Base-by-base conservation (phyloP, 64 coral and sea anemone genomes). In the Porites australiensis region DNA sequence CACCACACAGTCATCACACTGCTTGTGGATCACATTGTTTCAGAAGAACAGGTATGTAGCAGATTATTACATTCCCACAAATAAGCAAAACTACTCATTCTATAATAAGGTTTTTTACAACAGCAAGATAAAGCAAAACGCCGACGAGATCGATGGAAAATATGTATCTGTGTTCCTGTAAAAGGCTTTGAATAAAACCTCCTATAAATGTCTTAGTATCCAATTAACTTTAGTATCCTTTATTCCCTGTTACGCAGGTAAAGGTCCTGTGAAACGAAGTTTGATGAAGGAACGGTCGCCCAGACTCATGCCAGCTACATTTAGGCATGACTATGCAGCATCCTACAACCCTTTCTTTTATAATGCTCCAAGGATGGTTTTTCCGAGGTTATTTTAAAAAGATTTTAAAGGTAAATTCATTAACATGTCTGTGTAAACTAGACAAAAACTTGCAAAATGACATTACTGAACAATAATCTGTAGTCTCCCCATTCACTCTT, bases 1-100 rank as follows among this genome's bases (percentile, higher is more conserved):
- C 81, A 69, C 81, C 91, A 46, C 91, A 93, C 83, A 87, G 59
- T 19, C 62, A 77, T 54, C 53, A 77, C 72, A 63, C 80, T 8
- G 66, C 79, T 19, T 73, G 86, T 44, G 86, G 86, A 88, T 55
- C 60, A 8, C 58, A 74, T 62, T 74, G 82, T 46, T 74, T 87
- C 37, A 93, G 57, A 70, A 67, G 82, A 93, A 43, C 91, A 71
- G 22, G 91, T 93, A 5, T 57, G 54, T 57, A 57, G 12, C 12
- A 57, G 54, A 9, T 57, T 57, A 9, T 9, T 9, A 57, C 7
- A 9, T 7, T 57, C 54, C 54, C 6, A 9, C 4, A 6, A 7
- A 57, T 57, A 57, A 57, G 7, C 54, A 57, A 57, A 7, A 57
- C 54, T 12, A 57, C 54, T 57, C 54, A 57, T 57, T 7, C 12